A percentile compares a stretch with the other conserved stretches of the same genome.
Conservation (phyloP, 2,797 vertebrate species). For the Arctocebus calabarensis region DNA sequence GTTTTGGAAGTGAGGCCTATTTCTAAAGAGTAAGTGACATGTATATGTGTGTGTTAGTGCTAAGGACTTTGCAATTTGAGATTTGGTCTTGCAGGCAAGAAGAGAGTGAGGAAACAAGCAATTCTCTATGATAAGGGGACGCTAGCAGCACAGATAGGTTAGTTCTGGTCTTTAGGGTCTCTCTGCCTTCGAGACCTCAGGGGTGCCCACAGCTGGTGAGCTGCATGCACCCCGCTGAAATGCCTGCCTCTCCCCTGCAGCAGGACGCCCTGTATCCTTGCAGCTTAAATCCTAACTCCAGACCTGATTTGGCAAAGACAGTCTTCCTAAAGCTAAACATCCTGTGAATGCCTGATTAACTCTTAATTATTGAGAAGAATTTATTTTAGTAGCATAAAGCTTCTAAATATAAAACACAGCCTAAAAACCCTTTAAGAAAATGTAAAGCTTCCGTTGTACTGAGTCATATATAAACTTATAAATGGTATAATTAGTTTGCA, state of each 20-base stretch:
- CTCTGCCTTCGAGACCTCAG: not conserved
- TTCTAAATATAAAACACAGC: conserved; percentile 61
- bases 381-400: conserved; percentile 22
- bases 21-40: not conserved
- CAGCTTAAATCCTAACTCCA: not conserved
- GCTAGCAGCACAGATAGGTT: too few species aligned
- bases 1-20: not conserved
- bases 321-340: conserved; percentile 17
- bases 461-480: conserved; percentile 38
- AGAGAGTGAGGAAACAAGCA: not conserved
- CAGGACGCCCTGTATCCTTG: not conserved
- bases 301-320: not conserved
- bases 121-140: not conserved
- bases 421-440: conserved; percentile 60
- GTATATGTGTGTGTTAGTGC: not conserved
- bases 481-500: conserved; percentile 54
- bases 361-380: conserved; percentile 52
- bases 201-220: not conserved
- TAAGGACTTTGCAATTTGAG: not conserved
- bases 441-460: not conserved
- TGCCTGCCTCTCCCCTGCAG: not conserved
- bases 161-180: not conserved
- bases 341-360: not conserved
- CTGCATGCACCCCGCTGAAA: rapidly evolving
- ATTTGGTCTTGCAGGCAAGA: not conserved